Percentiles rank a stretch among this genome's conserved stretches.
These are phyloP conservation scores for Triplophysa siluroides DNA, from an alignment of 2,113 vertebrate genomes.

Conservation along the genomic window DNA sequence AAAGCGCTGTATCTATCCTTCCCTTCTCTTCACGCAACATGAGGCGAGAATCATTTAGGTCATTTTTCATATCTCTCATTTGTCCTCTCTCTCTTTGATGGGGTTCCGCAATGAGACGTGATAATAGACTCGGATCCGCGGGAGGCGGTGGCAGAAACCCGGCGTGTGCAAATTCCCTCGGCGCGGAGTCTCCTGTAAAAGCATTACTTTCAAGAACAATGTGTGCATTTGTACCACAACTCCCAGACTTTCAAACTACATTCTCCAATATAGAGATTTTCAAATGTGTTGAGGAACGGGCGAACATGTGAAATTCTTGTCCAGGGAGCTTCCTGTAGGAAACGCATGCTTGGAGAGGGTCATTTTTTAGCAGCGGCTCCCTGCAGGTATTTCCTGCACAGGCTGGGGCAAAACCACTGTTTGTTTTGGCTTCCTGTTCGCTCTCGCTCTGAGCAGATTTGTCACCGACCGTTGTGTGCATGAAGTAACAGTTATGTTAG, in stretches of 20 bases:
- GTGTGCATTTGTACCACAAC: not conserved
- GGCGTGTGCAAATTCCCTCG: not conserved
- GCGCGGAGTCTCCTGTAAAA: not conserved
- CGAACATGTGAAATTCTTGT: conserved; percentile 26
- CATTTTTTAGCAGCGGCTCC: conserved; percentile 61
- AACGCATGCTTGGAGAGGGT: conserved; percentile 53
- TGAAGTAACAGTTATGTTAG: conserved; percentile 2
- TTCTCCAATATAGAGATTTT: not conserved
- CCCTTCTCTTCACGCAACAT: not conserved
- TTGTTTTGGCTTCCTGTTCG: conserved; percentile 66
- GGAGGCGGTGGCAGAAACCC: not conserved
- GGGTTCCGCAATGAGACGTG: conserved; percentile 15
- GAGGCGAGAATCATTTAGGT: not conserved
- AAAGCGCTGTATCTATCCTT: conserved; percentile 4
- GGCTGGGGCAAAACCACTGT: conserved; percentile 63
- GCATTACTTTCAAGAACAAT: not conserved
- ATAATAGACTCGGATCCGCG: conserved; percentile 23
- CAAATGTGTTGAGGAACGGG: not conserved
- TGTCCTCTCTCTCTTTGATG: conserved; percentile 12
- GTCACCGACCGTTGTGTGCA: conserved; percentile 45
- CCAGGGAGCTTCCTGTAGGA: conserved; percentile 66
- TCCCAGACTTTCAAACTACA: not conserved
- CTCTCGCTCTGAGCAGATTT: conserved; percentile 61
- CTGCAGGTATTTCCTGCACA: conserved; percentile 73
- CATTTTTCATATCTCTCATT: conserved; percentile 32